These are phyloP conservation scores for Antheraea yamamai DNA, from an alignment of 2,888 invertebrate species.

Conservation along the genomic window DNA sequence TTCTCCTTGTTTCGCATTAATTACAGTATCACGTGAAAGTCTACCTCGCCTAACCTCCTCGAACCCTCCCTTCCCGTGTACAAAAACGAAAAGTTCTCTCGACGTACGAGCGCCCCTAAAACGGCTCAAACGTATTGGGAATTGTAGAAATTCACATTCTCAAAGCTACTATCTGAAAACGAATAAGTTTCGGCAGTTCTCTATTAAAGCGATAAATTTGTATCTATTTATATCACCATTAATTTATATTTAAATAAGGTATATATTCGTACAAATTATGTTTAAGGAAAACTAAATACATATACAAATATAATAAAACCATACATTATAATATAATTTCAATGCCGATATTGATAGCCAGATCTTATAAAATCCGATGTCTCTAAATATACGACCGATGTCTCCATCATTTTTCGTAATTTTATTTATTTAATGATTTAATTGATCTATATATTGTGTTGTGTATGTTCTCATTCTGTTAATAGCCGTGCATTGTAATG, in stretches of 20 bases:
- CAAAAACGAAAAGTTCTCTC: conserved; percentile 52
- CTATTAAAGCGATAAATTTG: background rate
- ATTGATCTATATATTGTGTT: no score
- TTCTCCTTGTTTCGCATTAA: conserved; percentile 68
- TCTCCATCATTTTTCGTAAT: no score
- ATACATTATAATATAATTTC: background rate
- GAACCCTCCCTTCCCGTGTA: conserved; percentile 55
- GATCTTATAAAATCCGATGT: no score
- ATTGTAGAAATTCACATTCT: conserved; percentile 33
- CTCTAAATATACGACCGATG: no score
- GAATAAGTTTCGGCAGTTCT: conserved; percentile 25
- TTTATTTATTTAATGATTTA: no score
- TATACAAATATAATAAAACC: no score
- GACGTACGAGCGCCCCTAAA: conserved; percentile 38
- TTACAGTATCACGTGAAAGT: conserved; percentile 52
- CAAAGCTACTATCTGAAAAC: conserved; percentile 25
- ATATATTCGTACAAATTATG: background rate
- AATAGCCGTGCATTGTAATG: no score
- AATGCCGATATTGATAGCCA: background rate
- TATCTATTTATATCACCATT: background rate
- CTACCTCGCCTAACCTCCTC: conserved; percentile 24
- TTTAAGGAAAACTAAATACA: background rate
- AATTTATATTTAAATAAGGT: background rate
- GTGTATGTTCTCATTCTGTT: no score
- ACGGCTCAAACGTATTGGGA: conserved; percentile 45